Evolutionary conservation across 1,140 invertebrate species (phyloP).

Genomic region (Orussus abietinus): DNA sequence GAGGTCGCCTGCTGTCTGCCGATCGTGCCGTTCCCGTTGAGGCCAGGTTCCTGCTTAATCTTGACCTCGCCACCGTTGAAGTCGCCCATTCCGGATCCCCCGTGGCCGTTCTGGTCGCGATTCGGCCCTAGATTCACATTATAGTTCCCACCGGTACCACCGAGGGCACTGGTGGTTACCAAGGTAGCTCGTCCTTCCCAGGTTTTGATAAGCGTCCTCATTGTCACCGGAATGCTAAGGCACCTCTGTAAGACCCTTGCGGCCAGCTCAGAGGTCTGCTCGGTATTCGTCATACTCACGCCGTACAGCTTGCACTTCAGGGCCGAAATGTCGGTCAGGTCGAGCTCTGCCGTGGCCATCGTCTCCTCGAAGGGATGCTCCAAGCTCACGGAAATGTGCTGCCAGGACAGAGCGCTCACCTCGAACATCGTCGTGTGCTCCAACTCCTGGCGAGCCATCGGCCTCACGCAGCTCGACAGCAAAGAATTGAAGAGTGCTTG

Average conservation of each 20-base stretch:
- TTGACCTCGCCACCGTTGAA: slow-evolving; percentile 53
- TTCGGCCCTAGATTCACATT: slow-evolving; percentile 39
- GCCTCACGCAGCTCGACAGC: slow-evolving; percentile 80
- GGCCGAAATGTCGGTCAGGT: slow-evolving; percentile 76
- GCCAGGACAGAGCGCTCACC: slow-evolving; percentile 82
- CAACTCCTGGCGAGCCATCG: slow-evolving; percentile 62
- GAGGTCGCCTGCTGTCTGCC: slow-evolving; percentile 38
- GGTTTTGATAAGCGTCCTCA: slow-evolving; percentile 56
- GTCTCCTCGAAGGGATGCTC: slow-evolving; percentile 91
- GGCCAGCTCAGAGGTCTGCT: slow-evolving; percentile 70
- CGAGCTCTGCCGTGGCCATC: slow-evolving; percentile 87
- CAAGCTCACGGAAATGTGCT: slow-evolving; percentile 84
- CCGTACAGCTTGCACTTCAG: slow-evolving; percentile 63
- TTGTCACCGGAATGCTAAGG: slow-evolving; percentile 86
- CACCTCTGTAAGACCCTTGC: slow-evolving; percentile 85
- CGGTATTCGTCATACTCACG: slow-evolving; percentile 54
- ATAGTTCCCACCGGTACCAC: slow-evolving; percentile 47
- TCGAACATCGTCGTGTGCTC: slow-evolving; percentile 86
- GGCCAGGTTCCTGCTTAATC: slow-evolving; percentile 56
- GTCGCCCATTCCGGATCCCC: slow-evolving; percentile 46
- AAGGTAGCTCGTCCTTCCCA: slow-evolving; percentile 52
- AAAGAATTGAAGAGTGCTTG: slow-evolving; percentile 90
- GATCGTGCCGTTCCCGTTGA: slow-evolving; percentile 42
- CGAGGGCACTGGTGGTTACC: slow-evolving; percentile 37
- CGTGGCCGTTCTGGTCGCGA: slow-evolving; percentile 42